Evolutionary conservation across 92 coral and sea anemone genomes (phyloP).

Genomic region (Metridium senile): DNA sequence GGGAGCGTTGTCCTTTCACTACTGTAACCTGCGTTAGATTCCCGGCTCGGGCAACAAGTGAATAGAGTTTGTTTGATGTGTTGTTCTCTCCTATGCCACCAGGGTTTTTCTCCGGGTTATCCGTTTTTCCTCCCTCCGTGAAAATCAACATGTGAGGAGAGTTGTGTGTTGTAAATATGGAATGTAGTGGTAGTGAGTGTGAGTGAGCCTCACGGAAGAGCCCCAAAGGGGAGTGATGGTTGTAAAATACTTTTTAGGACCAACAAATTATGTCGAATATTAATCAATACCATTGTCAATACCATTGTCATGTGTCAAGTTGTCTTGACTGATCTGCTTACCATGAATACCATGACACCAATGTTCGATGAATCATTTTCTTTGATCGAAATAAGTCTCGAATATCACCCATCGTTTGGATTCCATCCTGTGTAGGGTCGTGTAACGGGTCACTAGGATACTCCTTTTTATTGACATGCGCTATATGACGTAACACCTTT

Average conservation of each 20-base stretch:
- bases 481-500: slow-evolving; percentile 52
- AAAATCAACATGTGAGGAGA: no score
- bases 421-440: slow-evolving; percentile 47
- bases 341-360: slow-evolving; percentile 73
- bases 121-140: no score
- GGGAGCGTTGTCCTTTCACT: background rate
- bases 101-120: background rate
- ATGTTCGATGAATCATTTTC: slow-evolving; percentile 63
- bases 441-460: slow-evolving; percentile 54
- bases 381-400: slow-evolving; percentile 62
- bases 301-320: no score
- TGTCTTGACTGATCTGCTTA: slow-evolving; percentile 21
- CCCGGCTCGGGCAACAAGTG: background rate
- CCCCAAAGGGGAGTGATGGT: no score
- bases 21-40: background rate
- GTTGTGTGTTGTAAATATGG: no score
- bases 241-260: no score
- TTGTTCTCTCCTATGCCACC: no score
- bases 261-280: no score
- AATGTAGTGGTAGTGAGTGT: no score
- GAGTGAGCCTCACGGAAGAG: no score
- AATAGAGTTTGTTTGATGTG: background rate
- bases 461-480: slow-evolving; percentile 49
- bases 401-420: slow-evolving; percentile 64
- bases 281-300: no score